Base-by-base conservation (phyloP, 2,888 invertebrate genomes). In the Chamaedrilus cognettii region DNA sequence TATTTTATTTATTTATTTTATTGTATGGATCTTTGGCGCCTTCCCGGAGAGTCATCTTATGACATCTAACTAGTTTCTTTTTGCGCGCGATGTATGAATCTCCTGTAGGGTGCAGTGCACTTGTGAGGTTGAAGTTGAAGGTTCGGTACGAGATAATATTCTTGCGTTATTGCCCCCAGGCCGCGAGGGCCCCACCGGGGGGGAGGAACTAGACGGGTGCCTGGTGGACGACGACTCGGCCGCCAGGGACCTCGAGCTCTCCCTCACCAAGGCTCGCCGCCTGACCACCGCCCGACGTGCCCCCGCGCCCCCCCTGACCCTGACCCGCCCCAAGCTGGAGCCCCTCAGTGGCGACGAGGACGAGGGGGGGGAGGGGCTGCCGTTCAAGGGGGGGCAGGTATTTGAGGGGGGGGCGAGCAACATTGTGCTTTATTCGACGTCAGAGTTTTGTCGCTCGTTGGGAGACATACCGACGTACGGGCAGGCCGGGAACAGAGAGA, bases 401-500 rank as follows among this genome's bases (percentile, higher is more conserved):
- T 55, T 26, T 15, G n/a, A 55, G 15, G 33, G 7, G 4, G n/a
- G 7, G 7, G 7, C 23, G 60, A 32, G 49, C 5, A 5, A 4
- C 28, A 15, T 96, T 78, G 88, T 91, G 66, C 85, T 97, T 65
- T 95, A 97, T 86, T 90, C 94, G 0, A 96, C 96, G 0, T 96
- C 96, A 0, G 97, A 97, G 87, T 97, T 97, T 86, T 97, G 97
- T 81, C 89, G 96, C 77, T 94, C 95, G 57, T 87, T 97, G 5
- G 95, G 96, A 0, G 96, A 96, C 82, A 95, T 96, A 78, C 96
- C 96, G 66, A 95, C 95, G 0, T 95, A 95, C 82, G 96, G 94
- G 23, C 90, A 90, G 83, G 90, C 94, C 28, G 94, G 94, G 35
- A 94, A 95, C 85, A 87, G 94, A 35, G 93, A 94, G 79, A 91